Conservation (phyloP, 1,140 invertebrate species). For the Triops longicaudatus region DNA sequence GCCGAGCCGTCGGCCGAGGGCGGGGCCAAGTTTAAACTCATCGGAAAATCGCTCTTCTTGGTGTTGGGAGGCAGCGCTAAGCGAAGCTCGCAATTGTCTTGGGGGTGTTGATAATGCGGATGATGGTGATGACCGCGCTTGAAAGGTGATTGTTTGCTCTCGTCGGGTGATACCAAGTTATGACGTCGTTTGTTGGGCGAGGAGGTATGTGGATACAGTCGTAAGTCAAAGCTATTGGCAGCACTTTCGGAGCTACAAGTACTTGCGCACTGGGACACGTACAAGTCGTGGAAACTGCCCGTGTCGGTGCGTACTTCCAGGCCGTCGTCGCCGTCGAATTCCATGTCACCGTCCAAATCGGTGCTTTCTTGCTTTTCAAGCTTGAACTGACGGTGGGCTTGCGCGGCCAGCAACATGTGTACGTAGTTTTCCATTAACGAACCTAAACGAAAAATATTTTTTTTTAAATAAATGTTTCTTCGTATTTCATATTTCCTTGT, state of each 20-base stretch:
- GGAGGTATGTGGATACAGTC: conserved; percentile 30
- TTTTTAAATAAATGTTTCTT: background rate
- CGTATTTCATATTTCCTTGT: background rate
- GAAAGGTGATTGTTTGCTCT: background rate
- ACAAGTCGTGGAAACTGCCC: conserved; percentile 19
- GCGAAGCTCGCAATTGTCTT: background rate
- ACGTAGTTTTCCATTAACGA: conserved; percentile 28
- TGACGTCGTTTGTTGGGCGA: conserved; percentile 13
- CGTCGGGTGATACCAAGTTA: conserved; percentile 17
- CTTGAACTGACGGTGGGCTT: conserved; percentile 16
- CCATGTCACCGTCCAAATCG: conserved; percentile 17
- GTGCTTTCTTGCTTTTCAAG: background rate
- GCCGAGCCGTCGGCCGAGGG: conserved; percentile 3
- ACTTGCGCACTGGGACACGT: conserved; percentile 33
- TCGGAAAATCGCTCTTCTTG: conserved; percentile 10
- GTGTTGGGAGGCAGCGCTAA: background rate
- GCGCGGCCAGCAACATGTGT: conserved; percentile 25
- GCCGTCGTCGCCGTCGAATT: conserved; percentile 14
- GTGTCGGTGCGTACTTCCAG: background rate
- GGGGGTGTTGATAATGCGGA: background rate
- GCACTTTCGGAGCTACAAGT: conserved; percentile 38
- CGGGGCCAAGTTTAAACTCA: background rate
- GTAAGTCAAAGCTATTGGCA: conserved; percentile 37
- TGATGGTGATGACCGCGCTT: conserved; percentile 7
- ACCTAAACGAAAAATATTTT: background rate